Conservation (phyloP, 2,113 vertebrate species). For the Otolemur garnettii region DNA sequence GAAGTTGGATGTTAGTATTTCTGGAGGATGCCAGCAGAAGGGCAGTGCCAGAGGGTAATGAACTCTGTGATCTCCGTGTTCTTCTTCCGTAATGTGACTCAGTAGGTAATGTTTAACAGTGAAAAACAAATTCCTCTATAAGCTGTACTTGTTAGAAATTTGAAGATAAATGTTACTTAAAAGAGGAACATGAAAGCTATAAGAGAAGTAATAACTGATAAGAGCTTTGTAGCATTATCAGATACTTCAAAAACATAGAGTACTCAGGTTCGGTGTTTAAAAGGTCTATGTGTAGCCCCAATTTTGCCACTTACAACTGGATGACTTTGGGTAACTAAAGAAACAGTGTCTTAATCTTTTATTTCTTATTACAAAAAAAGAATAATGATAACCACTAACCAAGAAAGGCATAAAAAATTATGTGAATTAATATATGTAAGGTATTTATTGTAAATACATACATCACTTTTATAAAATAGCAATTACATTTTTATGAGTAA, state of each 20-base stretch:
- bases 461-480: neutral
- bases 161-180: neutral
- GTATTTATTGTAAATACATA: neutral
- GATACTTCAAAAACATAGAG: neutral
- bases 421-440: neutral
- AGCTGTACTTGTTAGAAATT: neutral
- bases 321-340: neutral
- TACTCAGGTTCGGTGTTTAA: neutral
- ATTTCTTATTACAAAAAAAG: neutral
- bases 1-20: slow-evolving; percentile 6
- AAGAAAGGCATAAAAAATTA: neutral
- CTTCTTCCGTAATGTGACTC: neutral
- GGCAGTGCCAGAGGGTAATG: neutral
- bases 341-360: neutral
- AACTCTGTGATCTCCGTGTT: neutral
- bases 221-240: neutral
- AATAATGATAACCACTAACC: neutral
- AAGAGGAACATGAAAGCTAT: neutral
- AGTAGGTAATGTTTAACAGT: neutral
- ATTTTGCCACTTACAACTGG: neutral
- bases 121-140: neutral
- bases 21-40: neutral
- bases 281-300: neutral
- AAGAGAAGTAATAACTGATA: neutral
- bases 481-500: neutral